phyloP scores from a whole-genome alignment of 2,113 vertebrate genomes.

The Marcusenius ussheri region DNA sequence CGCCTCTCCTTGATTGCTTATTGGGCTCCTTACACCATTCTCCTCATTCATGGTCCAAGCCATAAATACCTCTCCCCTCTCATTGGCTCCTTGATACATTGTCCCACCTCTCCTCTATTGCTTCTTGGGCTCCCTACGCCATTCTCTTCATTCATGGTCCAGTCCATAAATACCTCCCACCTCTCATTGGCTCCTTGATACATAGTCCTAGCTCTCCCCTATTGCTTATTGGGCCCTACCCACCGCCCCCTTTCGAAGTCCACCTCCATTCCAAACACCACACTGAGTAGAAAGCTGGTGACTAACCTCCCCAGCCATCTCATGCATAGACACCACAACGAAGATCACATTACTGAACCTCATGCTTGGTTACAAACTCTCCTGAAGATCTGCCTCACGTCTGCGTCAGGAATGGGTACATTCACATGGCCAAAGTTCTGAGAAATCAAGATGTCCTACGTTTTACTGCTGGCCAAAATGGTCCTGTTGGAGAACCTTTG shows the following conservation, averaged over 20 bases:
- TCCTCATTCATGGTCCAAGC: not conserved
- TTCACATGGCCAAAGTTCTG: not conserved
- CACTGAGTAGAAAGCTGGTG: not conserved
- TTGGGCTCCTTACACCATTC: too few species aligned
- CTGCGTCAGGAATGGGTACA: not conserved
- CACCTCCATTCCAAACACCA: not conserved
- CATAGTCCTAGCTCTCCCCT: not conserved
- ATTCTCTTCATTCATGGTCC: not conserved
- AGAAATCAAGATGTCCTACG: not conserved
- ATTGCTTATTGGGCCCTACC: not conserved
- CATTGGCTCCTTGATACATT: not conserved
- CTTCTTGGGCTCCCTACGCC: not conserved
- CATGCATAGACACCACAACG: not conserved
- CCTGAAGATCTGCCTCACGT: not conserved
- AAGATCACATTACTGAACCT: not conserved
- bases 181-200: not conserved
- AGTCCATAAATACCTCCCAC: not conserved
- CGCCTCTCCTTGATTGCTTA: not conserved
- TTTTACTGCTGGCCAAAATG: not conserved
- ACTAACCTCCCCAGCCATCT: not conserved
- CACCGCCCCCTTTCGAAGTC: not conserved
- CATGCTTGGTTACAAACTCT: not conserved
- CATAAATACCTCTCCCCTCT: not conserved
- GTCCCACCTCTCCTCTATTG: not conserved
- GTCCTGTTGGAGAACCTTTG: not conserved